Evolutionary conservation across 2,888 invertebrate genomes (phyloP), one percentile per base, ranked within the genome.

Genomic region (Opisthograptis luteolata): DNA sequence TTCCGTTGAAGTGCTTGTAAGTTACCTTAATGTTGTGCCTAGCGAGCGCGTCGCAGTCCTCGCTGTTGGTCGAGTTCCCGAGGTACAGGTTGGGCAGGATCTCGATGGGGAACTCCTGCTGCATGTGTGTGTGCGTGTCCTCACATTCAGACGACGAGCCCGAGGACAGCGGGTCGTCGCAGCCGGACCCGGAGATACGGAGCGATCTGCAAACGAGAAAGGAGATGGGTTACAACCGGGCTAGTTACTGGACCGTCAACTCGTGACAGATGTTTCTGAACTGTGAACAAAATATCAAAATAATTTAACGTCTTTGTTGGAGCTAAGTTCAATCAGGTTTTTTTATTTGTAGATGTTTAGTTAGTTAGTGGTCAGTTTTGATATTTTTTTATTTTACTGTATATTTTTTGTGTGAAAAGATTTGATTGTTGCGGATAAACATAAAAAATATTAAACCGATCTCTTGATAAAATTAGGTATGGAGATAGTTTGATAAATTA

Each of bases 51-150:
- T 95, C 95, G 66, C 96, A 94, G 82, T 99, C 98, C 81, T 95
- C 95, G 75, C 98, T 97, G 85, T 98, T 98, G 72, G 96, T 94
- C 46, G 97, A 98, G 89, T 98, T 98, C 64, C 99, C 99, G 57
- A 99, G 94, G 90, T 96, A 99, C 53, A 99, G 92, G 81, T 97
- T 95, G 44, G 97, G 97, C 75, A 98, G 93, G 76, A 99, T 98
- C 92, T 98, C 96, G 39, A 98, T 97, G 41, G 98, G 98, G 84
- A 97, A 98, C 70, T 96, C 96, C 74, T 94, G 94, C 68, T 93
- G 92, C 70, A 81, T 86, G 69, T 92, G 92, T 15, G 79, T 62
- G 73, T 92, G 91, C 43, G 91, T 87, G 67, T 94, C 94, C 79
- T 94, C 94, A 71, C 94, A 94, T 76, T 94, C 94, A 19, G 94